Evolutionary conservation across 1,140 invertebrate species (phyloP).

Genomic region (Camponotus floridanus): DNA sequence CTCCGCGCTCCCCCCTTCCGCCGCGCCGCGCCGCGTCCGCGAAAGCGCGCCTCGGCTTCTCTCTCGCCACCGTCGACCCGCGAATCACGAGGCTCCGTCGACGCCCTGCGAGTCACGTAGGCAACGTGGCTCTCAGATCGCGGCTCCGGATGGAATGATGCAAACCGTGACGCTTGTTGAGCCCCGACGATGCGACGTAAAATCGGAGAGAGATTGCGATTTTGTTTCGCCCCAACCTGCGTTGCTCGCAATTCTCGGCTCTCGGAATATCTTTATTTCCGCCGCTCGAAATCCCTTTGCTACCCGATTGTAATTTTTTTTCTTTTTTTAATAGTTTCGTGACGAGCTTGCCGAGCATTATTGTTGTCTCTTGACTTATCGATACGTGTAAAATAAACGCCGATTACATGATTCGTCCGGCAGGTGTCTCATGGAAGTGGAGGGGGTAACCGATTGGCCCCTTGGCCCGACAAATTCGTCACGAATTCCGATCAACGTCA

Average conservation of each 20-base stretch:
- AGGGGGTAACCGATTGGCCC: no score
- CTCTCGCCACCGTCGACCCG: conserved; percentile 17
- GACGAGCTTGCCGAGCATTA: neutral
- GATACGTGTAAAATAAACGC: neutral
- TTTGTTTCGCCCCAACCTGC: no score
- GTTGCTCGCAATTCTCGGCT: no score
- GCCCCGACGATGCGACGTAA: no score
- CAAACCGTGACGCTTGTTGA: conserved; percentile 30
- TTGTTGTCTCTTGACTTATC: neutral
- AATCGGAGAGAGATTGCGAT: no score
- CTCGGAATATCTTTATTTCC: no score
- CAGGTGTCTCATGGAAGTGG: neutral
- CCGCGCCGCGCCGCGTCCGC: neutral
- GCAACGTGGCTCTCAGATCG: conserved; percentile 63
- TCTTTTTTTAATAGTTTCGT: no score
- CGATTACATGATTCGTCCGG: neutral
- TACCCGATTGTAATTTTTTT: no score
- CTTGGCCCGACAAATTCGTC: no score
- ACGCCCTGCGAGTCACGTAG: conserved; percentile 80
- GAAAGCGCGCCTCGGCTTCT: neutral
- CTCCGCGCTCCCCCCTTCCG: neutral
- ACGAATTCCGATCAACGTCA: no score
- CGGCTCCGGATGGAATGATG: conserved; percentile 8
- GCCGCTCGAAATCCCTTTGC: no score
- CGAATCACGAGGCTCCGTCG: conserved; percentile 72